Percentiles rank a stretch among this genome's conserved stretches.
Conservation (phyloP, 2,888 invertebrate species). For the Polydesmus complanatus region DNA sequence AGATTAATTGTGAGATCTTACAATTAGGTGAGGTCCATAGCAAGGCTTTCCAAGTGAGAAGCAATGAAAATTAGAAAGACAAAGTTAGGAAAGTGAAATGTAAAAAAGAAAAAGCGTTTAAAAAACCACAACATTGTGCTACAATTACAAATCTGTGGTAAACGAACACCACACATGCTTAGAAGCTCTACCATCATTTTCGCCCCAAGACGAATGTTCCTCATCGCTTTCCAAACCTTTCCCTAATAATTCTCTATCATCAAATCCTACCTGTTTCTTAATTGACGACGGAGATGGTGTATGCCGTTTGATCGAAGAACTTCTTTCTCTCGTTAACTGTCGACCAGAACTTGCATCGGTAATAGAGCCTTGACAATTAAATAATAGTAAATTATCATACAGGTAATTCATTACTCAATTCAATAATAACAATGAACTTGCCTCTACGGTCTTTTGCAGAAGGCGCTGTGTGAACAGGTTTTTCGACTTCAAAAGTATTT, state of each 20-base stretch:
- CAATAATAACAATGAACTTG: no score
- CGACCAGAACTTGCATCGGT: neutral
- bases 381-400: no score
- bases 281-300: conserved; percentile 4
- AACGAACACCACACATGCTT: conserved; percentile 13
- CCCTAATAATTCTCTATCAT: neutral
- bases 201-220: neutral
- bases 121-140: neutral
- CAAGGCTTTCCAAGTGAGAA: no score
- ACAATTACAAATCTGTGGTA: conserved; percentile 11
- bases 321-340: conserved; percentile 1
- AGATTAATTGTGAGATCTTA: no score
- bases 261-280: conserved; percentile 12
- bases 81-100: no score
- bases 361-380: neutral
- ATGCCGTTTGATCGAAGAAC: conserved; percentile 6
- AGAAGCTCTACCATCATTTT: neutral
- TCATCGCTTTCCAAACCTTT: neutral
- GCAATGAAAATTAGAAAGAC: no score
- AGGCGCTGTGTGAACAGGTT: neutral
- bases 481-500: neutral
- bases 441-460: neutral
- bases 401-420: no score
- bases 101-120: neutral
- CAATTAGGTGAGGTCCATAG: no score